A percentile compares a stretch with the other conserved stretches of the same genome.
Evolutionary conservation across 2,888 invertebrate genomes (phyloP).

Genomic region (Dicranocentrus wangi): DNA sequence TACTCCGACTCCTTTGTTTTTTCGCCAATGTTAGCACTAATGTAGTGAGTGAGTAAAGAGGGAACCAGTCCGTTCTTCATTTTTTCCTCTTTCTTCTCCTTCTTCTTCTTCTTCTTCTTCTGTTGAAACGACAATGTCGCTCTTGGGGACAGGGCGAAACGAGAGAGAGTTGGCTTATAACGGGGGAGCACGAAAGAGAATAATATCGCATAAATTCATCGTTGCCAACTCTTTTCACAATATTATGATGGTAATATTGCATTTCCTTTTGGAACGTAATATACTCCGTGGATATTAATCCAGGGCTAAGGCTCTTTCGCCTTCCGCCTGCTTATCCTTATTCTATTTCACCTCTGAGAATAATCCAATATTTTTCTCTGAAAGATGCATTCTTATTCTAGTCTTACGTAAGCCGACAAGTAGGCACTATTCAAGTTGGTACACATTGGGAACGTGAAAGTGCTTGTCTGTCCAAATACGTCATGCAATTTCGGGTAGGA

Average conservation of each 20-base stretch:
- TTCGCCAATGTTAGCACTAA: background rate
- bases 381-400: background rate
- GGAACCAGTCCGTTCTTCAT: constrained; percentile 18
- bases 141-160: constrained; percentile 41
- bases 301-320: constrained; percentile 19
- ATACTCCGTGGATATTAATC: constrained; percentile 27
- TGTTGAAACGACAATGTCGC: constrained; percentile 44
- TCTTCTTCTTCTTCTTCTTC: constrained; percentile 12
- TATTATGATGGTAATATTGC: constrained; percentile 38
- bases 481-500: background rate
- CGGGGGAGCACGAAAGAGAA: constrained; percentile 40
- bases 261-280: constrained; percentile 11
- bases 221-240: constrained; percentile 41
- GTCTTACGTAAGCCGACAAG: background rate
- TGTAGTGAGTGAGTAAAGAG: no score
- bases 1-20: background rate
- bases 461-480: background rate
- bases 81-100: constrained; percentile 38
- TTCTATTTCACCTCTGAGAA: constrained; percentile 48
- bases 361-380: constrained; percentile 38
- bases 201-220: constrained; percentile 49
- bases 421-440: background rate
- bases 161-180: constrained; percentile 18
- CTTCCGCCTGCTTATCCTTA: constrained; percentile 24
- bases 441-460: background rate